These are phyloP conservation scores for Patella caerulea DNA, from an alignment of 2,888 invertebrate species.

Conservation along the genomic window DNA sequence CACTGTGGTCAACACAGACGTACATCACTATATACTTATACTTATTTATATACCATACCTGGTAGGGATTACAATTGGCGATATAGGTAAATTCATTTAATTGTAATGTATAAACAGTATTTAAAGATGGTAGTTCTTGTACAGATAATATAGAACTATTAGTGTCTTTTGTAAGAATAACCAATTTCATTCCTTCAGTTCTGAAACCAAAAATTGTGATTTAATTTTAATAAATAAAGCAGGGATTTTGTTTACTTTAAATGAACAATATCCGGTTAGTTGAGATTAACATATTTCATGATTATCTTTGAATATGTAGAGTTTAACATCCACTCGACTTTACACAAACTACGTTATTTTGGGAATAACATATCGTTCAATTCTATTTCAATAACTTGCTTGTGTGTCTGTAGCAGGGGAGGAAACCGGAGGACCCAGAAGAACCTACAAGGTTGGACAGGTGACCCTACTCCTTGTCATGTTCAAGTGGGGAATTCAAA, in stretches of 20 bases:
- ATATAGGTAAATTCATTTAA: conserved; percentile 43
- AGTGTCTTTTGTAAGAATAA: conserved; percentile 31
- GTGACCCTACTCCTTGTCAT: too few species aligned
- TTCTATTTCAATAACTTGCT: too few species aligned
- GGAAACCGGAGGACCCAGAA: too few species aligned
- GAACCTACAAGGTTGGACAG: too few species aligned
- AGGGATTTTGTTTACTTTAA: too few species aligned
- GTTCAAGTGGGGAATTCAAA: too few species aligned
- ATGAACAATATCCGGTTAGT: too few species aligned
- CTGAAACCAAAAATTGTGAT: conserved; percentile 31
- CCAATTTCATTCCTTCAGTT: conserved; percentile 46
- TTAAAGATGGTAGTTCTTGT: conserved; percentile 14
- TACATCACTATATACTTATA: not conserved
- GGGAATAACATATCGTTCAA: too few species aligned
- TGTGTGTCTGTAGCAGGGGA: too few species aligned
- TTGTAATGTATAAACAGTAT: conserved; percentile 49
- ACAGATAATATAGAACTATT: conserved; percentile 6
- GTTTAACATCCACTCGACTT: not conserved
- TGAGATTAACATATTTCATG: too few species aligned
- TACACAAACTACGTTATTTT: too few species aligned
- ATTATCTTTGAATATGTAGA: not conserved
- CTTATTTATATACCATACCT: conserved; percentile 33
- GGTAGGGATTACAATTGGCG: conserved; percentile 46
- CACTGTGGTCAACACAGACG: not conserved
- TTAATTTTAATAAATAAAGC: too few species aligned